A percentile compares a stretch with the other conserved stretches of the same genome.
Evolutionary conservation across 2,113 vertebrate genomes (phyloP).

Genomic region (Melanostigma gelatinosum): DNA sequence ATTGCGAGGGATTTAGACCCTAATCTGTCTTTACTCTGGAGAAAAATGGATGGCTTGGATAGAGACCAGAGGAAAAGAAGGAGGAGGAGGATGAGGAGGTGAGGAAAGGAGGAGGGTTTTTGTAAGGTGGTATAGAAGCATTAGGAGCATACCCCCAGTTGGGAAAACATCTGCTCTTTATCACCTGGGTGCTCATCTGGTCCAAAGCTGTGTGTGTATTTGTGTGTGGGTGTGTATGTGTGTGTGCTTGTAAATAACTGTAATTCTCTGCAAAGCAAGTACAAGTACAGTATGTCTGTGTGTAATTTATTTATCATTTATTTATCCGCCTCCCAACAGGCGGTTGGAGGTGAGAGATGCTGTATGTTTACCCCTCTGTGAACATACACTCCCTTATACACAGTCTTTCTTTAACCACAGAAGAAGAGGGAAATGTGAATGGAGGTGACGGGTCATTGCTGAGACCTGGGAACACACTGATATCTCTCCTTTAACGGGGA

Average conservation of each 20-base stretch:
- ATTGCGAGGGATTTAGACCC: slow-evolving; percentile 74
- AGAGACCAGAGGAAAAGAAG: slow-evolving; percentile 45
- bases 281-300: slow-evolving; percentile 44
- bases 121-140: slow-evolving; percentile 57
- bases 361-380: slow-evolving; percentile 43
- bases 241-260: slow-evolving; percentile 73
- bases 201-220: slow-evolving; percentile 39
- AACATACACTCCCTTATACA: slow-evolving; percentile 17
- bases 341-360: slow-evolving; percentile 56
- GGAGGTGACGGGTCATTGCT: neutral
- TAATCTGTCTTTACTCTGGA: slow-evolving; percentile 76
- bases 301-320: slow-evolving; percentile 76
- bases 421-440: neutral
- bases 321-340: slow-evolving; percentile 60
- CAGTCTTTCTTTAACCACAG: neutral
- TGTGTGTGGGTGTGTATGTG: slow-evolving; percentile 17
- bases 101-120: slow-evolving; percentile 3
- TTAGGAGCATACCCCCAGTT: slow-evolving; percentile 54
- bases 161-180: slow-evolving; percentile 76
- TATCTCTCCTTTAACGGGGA: neutral
- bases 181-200: slow-evolving; percentile 48
- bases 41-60: slow-evolving; percentile 70
- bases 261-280: slow-evolving; percentile 65
- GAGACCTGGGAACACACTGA: neutral
- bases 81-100: slow-evolving; percentile 8